Conservation (phyloP, 1,140 invertebrate genomes). For the Drosophila takahashii region DNA sequence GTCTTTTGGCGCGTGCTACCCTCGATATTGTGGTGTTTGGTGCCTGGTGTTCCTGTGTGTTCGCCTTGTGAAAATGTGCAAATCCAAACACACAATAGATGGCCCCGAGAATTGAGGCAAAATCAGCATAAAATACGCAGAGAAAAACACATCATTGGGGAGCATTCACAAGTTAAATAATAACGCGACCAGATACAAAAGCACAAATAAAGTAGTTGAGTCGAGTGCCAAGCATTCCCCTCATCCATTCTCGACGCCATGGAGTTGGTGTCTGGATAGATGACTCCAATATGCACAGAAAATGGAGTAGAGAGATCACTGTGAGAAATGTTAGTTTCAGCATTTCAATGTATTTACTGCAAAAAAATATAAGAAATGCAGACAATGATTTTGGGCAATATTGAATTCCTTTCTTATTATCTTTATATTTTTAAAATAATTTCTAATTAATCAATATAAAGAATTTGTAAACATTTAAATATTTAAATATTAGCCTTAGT, state of each 20-base stretch:
- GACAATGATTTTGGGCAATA: no score
- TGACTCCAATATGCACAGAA: slow-evolving; percentile 23
- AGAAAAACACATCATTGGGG: slow-evolving; percentile 53
- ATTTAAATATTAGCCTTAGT: no score
- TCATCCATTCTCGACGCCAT: slow-evolving; percentile 9
- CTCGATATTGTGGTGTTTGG: slow-evolving; percentile 2
- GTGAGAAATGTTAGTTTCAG: not conserved
- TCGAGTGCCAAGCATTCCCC: slow-evolving; percentile 27
- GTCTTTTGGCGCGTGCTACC: slow-evolving; percentile 30
- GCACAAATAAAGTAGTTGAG: slow-evolving; percentile 59
- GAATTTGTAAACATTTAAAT: no score
- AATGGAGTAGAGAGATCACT: slow-evolving; percentile 19
- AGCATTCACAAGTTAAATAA: slow-evolving; percentile 59
- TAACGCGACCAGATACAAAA: slow-evolving; percentile 56
- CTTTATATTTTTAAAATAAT: not conserved
- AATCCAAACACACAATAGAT: slow-evolving; percentile 50
- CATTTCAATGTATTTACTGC: no score
- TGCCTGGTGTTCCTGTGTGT: slow-evolving; percentile 1
- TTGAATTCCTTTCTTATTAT: not conserved
- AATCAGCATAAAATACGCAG: slow-evolving; percentile 55
- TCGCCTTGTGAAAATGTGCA: slow-evolving; percentile 6
- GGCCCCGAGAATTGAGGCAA: slow-evolving; percentile 14
- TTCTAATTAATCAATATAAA: no score
- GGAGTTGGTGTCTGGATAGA: slow-evolving; percentile 38
- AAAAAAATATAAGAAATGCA: not conserved